Base-by-base conservation (phyloP, 2,888 invertebrate species). In the Heliconius erato region DNA sequence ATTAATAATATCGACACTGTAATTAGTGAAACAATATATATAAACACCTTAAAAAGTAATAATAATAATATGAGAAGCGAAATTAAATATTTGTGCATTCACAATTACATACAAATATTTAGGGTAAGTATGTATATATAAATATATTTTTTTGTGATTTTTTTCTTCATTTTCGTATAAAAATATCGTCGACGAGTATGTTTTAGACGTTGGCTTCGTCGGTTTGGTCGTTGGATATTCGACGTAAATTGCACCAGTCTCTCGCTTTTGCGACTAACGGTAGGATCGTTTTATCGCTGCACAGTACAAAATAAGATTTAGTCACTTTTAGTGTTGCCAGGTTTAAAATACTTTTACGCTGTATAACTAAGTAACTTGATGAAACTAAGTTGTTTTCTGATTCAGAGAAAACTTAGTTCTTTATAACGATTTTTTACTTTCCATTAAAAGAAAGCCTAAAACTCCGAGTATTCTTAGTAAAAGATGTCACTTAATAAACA, bases 31-130 rank as follows among this genome's bases (percentile, higher is more conserved):
- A 86, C 95, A 93, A 95, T 93, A 95, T 95, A 95, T 95, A 95
- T 95, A 95, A 94, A 95, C 91, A 93, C 91, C 91, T 91, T 92
- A 91, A 89, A 90, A 89, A 88, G 86, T 86, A 19, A 59, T 63
- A 63, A 63, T 63, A 63, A 86, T 90, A 91, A 92, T 86, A 86
- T 91, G 93, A 88, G 88, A 89, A 89, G 94, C 94, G 89, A 94
- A 93, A 91, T 92, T 90, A 91, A 93, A 93, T 93, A 93, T 93
- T 95, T 95, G 95, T 95, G 95, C 95, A 93, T 95, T 91, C 93
- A 92, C 92, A 78, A 80, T 74, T 54, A 65, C 74, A 76, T 74
- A 26, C 16, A 35, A 44, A 72, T 26, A 16, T 67, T 32, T n/a
- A 63, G n/a, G 63, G n/a, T 63, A 63, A 63, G 63, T 63, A 28